Conservation (phyloP, 2,888 invertebrate species). For the Cylloceria caligata region DNA sequence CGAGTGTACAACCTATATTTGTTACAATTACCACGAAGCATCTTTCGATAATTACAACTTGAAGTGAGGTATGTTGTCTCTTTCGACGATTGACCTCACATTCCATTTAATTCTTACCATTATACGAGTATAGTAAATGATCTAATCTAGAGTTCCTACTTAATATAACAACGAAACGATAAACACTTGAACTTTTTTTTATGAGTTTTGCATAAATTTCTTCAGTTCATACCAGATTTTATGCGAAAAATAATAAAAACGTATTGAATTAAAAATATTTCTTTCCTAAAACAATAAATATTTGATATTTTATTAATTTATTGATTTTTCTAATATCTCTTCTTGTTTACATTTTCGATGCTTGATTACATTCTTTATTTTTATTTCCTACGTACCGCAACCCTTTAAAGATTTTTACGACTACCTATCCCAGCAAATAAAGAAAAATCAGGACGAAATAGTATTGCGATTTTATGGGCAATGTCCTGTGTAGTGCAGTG, state of each 20-base stretch:
- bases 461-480: slow-evolving; percentile 40
- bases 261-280: background rate
- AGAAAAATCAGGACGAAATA: slow-evolving; percentile 40
- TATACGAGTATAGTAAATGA: background rate
- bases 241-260: background rate
- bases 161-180: no score
- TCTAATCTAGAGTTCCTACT: no score
- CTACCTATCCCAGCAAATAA: slow-evolving; percentile 21
- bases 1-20: background rate
- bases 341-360: background rate
- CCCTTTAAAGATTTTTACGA: slow-evolving; percentile 36
- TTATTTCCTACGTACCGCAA: background rate
- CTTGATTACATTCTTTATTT: background rate
- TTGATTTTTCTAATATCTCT: background rate
- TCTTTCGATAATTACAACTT: slow-evolving; percentile 57
- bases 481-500: slow-evolving; percentile 18
- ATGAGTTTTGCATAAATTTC: no score
- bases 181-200: no score
- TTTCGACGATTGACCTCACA: slow-evolving; percentile 37
- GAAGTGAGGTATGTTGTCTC: slow-evolving; percentile 25
- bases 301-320: background rate
- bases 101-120: slow-evolving; percentile 9
- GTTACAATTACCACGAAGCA: slow-evolving; percentile 10
- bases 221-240: background rate
- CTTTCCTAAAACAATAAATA: background rate